A percentile compares a stretch with the other conserved stretches of the same genome.
Evolutionary conservation across 2,888 invertebrate genomes (phyloP).

Genomic region (Nematopogon swammerdamellus): DNA sequence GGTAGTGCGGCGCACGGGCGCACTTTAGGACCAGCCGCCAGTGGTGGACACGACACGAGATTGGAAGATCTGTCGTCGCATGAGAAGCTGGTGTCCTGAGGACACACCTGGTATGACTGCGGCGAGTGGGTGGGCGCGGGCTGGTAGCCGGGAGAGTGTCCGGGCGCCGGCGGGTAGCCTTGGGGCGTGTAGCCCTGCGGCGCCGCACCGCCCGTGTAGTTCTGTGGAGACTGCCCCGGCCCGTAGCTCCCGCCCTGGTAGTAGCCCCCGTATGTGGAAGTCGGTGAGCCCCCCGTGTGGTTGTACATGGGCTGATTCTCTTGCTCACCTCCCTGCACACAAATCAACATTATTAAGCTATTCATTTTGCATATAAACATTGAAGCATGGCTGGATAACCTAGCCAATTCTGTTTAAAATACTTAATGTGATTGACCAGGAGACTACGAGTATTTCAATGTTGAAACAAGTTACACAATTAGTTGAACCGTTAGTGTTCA

Average conservation of each 20-base stretch:
- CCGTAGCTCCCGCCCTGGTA: slow-evolving; percentile 48
- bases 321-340: slow-evolving; percentile 43
- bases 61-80: too few relatives aligned
- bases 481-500: too few relatives aligned
- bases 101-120: slow-evolving; percentile 54
- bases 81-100: too few relatives aligned
- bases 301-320: slow-evolving; percentile 45
- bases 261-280: slow-evolving; percentile 40
- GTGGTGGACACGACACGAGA: too few relatives aligned
- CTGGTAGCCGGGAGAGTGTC: slow-evolving; percentile 38
- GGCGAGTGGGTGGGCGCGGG: slow-evolving; percentile 39
- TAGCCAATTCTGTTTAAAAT: too few relatives aligned
- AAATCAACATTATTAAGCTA: slow-evolving; percentile 1
- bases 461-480: too few relatives aligned
- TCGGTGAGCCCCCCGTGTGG: slow-evolving; percentile 33
- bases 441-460: too few relatives aligned
- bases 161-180: slow-evolving; percentile 33
- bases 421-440: too few relatives aligned
- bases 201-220: slow-evolving; percentile 33
- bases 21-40: too few relatives aligned
- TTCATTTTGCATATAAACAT: too few relatives aligned
- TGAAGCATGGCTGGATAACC: too few relatives aligned
- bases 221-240: slow-evolving; percentile 46
- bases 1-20: too few relatives aligned
- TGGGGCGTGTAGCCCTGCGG: slow-evolving; percentile 45